These are phyloP conservation scores for Chrysaora quinquecirrha DNA, from an alignment of 30 jellyfish, hydroid and myxozoan species.

Conservation along the genomic window DNA sequence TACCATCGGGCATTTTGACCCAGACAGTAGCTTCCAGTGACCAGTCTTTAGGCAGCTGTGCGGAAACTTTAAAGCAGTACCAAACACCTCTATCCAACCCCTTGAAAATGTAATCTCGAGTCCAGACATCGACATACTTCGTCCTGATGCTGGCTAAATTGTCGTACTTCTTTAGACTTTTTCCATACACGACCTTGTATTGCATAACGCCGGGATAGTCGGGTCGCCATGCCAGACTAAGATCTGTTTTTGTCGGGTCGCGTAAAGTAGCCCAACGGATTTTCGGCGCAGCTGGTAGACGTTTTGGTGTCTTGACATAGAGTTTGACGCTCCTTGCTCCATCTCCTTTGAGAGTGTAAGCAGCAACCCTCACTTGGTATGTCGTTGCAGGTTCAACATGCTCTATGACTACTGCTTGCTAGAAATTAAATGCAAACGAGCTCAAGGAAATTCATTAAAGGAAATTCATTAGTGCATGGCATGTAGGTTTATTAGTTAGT, in stretches of 20 bases:
- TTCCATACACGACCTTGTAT: constrained; percentile 86
- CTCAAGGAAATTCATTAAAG: too few relatives aligned
- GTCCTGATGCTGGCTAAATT: constrained; percentile 65
- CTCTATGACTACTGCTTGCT: constrained; percentile 76
- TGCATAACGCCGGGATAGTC: constrained; percentile 57
- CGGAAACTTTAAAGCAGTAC: constrained; percentile 89
- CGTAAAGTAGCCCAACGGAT: constrained; percentile 49
- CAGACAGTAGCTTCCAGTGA: constrained; percentile 70
- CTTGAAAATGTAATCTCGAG: constrained; percentile 41
- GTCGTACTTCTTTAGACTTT: constrained; percentile 74
- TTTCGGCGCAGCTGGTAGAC: constrained; percentile 86
- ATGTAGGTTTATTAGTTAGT: too few relatives aligned
- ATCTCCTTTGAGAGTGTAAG: constrained; percentile 87
- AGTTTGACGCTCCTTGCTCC: constrained; percentile 70
- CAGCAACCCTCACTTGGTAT: constrained; percentile 90
- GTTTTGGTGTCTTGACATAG: constrained; percentile 84
- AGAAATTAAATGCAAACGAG: background rate
- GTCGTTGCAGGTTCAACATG: constrained; percentile 62
- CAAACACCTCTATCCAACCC: constrained; percentile 84
- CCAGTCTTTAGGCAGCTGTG: constrained; percentile 75
- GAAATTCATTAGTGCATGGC: too few relatives aligned
- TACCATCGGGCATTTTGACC: constrained; percentile 86
- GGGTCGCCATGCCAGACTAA: constrained; percentile 87
- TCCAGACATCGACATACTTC: constrained; percentile 47
- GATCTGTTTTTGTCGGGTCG: constrained; percentile 37